Evolutionary conservation across 2,888 invertebrate genomes (phyloP), one percentile per base, ranked within the genome.

Genomic region (Cerastis leucographa): DNA sequence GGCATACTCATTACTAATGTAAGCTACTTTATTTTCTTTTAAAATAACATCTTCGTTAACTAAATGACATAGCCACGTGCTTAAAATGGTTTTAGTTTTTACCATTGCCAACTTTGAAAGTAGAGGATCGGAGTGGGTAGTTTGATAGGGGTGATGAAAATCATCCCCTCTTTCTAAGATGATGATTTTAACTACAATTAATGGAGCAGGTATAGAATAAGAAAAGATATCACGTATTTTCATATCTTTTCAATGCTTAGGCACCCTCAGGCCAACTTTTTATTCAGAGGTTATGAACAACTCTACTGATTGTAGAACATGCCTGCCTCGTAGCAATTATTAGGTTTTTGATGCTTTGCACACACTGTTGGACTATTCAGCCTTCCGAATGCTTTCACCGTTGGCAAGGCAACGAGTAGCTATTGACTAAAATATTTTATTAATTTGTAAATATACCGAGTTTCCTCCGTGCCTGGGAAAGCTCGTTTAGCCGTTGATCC

Each of bases 1-100:
- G 19, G n/a, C 17, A n/a, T n/a, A 64, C 61, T 35, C 29, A 19
- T 35, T 19, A 67, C 67, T 70, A 80, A 64, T 54, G 9, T 51
- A 40, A 3, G 42, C 22, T 25, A 8, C 0, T 44, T 14, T 66
- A 19, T 66, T 1, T 56, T 54, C 0, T 49, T 62, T 7, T 19
- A n/a, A 73, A 35, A 8, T 8, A 25, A 59, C 56, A 75, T 59
- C 17, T 44, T 74, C 4, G 3, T 49, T 54, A 42, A 35, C 65
- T 65, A 72, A 42, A 51, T 40, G 14, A 22, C 40, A 29, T 17
- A 9, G 11, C n/a, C n/a, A 46, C 9, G 19, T 35, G 40, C 11
- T 14, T 25, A 17, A 9, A 40, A 40, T 54, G n/a, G 19, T 29
- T 42, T 19, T 54, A 12, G 12, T 7, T 59, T 59, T 7, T 17